A percentile compares a stretch with the other conserved stretches of the same genome.
These are phyloP conservation scores for Tolypeutes matacus DNA, from an alignment of 2,797 vertebrate species.

Conservation along the genomic window DNA sequence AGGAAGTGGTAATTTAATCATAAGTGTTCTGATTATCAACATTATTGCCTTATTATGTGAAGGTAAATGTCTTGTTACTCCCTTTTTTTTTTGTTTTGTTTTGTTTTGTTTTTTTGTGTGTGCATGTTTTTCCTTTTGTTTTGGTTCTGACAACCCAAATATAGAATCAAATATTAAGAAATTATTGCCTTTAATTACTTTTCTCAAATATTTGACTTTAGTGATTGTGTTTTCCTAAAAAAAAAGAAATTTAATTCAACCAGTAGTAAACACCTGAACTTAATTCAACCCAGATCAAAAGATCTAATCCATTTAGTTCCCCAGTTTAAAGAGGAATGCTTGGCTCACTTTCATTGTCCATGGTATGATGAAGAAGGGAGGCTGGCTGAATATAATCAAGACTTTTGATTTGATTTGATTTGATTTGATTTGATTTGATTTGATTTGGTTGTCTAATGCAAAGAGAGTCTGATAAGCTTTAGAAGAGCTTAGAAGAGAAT, in stretches of 20 bases:
- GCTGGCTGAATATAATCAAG: background rate
- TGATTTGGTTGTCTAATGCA: background rate
- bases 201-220: constrained; percentile 63
- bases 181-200: constrained; percentile 69
- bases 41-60: background rate
- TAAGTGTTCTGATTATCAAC: background rate
- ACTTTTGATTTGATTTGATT: background rate
- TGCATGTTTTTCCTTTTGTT: background rate
- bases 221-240: constrained; percentile 17
- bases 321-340: background rate
- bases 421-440: background rate
- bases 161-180: constrained; percentile 54
- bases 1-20: background rate
- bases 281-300: constrained; percentile 66
- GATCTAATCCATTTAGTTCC: constrained; percentile 34
- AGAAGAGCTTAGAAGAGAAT: constrained; percentile 33
- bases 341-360: background rate
- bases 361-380: background rate
- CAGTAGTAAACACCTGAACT: constrained; percentile 57
- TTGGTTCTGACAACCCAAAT: constrained; percentile 38
- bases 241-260: constrained; percentile 35
- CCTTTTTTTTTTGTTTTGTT: background rate
- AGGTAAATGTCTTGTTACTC: background rate
- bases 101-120: background rate
- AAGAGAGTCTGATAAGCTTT: background rate